A percentile compares a stretch with the other conserved stretches of the same genome.
phyloP scores from a whole-genome alignment of 2,888 invertebrate genomes.

The Ochropleura plecta region DNA sequence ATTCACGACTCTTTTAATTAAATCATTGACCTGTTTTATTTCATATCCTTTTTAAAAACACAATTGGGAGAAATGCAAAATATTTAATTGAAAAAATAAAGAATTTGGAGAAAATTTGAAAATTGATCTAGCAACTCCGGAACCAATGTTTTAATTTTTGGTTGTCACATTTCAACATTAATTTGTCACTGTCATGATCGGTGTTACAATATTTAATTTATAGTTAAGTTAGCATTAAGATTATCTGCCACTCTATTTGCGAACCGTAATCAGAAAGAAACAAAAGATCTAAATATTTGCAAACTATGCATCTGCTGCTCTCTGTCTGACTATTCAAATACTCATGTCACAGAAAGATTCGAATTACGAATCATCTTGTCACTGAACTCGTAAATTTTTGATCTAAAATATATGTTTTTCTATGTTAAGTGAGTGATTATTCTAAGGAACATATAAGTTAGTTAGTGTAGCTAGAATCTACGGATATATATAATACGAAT shows the following conservation, averaged over 20 bases:
- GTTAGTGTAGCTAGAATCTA: conserved; percentile 31
- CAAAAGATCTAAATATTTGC: conserved; percentile 8
- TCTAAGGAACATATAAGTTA: conserved; percentile 34
- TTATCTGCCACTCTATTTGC: conserved; percentile 38
- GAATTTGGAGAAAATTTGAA: neutral
- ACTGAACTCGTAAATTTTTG: conserved; percentile 41
- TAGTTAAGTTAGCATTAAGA: conserved; percentile 36
- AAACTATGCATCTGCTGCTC: neutral
- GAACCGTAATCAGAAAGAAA: conserved; percentile 34
- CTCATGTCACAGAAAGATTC: conserved; percentile 32
- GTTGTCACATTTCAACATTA: neutral
- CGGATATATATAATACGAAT: conserved; percentile 13
- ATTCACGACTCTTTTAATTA: neutral
- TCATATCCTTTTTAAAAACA: neutral
- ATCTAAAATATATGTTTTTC: conserved; percentile 49
- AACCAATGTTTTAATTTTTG: neutral
- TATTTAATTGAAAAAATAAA: neutral
- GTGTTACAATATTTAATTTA: neutral
- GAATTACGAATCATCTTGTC: conserved; percentile 57
- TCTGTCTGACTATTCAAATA: conserved; percentile 18
- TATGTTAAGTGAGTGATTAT: conserved; percentile 48
- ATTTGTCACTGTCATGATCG: conserved; percentile 1
- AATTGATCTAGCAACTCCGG: conserved; percentile 3
- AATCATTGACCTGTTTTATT: neutral
- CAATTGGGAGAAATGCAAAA: neutral